Conservation (phyloP, 2,797 vertebrate species). For the Poecilia picta region DNA sequence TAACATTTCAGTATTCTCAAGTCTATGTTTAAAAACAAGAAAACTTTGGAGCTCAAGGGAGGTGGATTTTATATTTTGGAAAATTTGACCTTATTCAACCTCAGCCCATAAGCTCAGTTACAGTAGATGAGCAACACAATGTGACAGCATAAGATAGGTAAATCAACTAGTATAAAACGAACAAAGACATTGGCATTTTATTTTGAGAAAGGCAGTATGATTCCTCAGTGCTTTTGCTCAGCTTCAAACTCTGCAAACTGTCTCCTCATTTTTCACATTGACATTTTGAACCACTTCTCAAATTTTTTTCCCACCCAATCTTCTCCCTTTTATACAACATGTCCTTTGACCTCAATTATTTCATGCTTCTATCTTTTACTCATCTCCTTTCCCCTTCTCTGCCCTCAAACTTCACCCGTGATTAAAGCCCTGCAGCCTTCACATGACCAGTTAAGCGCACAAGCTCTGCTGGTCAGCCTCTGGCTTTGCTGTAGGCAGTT, state of each 20-base stretch:
- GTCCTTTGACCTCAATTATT: constrained; percentile 73
- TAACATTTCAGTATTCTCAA: neutral
- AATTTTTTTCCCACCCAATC: constrained; percentile 36
- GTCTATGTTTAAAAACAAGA: neutral
- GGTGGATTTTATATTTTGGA: neutral
- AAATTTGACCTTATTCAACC: constrained; percentile 16
- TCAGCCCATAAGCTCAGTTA: constrained; percentile 6
- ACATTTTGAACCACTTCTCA: constrained; percentile 46
- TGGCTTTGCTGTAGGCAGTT: constrained; percentile 75
- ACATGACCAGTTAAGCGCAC: constrained; percentile 54
- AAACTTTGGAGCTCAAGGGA: neutral
- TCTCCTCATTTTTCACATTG: constrained; percentile 36
- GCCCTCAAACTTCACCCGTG: constrained; percentile 27
- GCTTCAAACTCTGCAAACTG: constrained; percentile 36
- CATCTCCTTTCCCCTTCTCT: constrained; percentile 42
- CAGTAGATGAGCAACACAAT: constrained; percentile 8
- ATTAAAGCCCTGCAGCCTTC: constrained; percentile 61
- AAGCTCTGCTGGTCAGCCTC: constrained; percentile 65
- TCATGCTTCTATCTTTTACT: constrained; percentile 61
- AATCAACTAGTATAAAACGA: constrained; percentile 45
- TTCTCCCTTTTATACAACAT: constrained; percentile 56
- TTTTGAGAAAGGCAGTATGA: constrained; percentile 44
- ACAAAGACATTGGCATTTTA: constrained; percentile 46
- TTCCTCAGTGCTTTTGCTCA: constrained; percentile 35
- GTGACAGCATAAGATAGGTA: constrained; percentile 41